A percentile compares a stretch with the other conserved stretches of the same genome.
Evolutionary conservation across 2,113 vertebrate species (phyloP).

Genomic region (Sinocyclocheilus grahami): DNA sequence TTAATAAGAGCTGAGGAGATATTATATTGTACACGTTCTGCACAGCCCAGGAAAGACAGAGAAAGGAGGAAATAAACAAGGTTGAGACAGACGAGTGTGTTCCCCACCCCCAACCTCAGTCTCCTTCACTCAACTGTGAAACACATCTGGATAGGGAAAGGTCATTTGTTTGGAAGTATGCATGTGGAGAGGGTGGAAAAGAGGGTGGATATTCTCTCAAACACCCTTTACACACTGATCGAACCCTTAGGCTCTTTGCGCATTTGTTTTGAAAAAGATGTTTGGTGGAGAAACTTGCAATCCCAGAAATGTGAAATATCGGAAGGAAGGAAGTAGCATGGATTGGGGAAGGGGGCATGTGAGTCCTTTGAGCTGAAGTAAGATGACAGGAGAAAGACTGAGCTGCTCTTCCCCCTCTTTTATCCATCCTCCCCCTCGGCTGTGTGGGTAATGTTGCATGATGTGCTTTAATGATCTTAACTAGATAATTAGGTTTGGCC

Average conservation of each 20-base stretch:
- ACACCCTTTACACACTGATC: not conserved
- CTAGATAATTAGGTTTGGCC: not conserved
- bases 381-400: conserved; percentile 12
- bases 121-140: conserved; percentile 37
- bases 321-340: not conserved
- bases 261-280: not conserved
- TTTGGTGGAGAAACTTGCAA: not conserved
- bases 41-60: not conserved
- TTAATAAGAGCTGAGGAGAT: not conserved
- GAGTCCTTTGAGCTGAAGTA: not conserved
- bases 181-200: not conserved
- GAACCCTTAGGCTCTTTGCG: not conserved
- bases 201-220: conserved; percentile 11
- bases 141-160: conserved; percentile 31
- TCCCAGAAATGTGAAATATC: not conserved
- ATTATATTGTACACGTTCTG: not conserved
- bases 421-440: not conserved
- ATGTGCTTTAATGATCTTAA: conserved; percentile 11
- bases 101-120: conserved; percentile 25
- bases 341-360: not conserved
- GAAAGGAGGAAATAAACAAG: not conserved
- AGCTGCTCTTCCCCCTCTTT: not conserved
- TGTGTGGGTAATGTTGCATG: conserved; percentile 23
- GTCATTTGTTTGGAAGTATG: conserved; percentile 39
- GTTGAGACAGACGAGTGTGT: not conserved